A percentile compares a stretch with the other conserved stretches of the same genome.
phyloP scores from a whole-genome alignment of 1,140 invertebrate species.

The Lepidurus packardi region DNA sequence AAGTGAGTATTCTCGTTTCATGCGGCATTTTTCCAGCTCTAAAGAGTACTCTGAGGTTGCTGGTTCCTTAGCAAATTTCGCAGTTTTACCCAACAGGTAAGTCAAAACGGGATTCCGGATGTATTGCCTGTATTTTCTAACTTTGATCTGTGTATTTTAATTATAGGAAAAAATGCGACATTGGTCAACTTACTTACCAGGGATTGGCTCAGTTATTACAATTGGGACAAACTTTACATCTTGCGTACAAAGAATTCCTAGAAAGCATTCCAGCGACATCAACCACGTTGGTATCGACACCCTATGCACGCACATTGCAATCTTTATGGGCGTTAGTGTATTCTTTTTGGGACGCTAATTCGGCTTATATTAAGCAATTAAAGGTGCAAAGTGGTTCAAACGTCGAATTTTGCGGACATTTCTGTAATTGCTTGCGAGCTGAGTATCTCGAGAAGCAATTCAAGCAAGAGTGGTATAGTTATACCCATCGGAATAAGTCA shows the following conservation, averaged over 20 bases:
- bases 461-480: not conserved
- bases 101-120: no score
- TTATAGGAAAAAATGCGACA: not conserved
- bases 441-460: not conserved
- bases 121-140: no score
- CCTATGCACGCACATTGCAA: not conserved
- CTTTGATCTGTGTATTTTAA: no score
- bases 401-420: not conserved
- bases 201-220: not conserved
- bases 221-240: not conserved
- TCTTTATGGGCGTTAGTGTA: conserved; percentile 14
- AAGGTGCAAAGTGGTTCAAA: not conserved
- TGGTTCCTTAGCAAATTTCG: conserved; percentile 5
- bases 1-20: not conserved
- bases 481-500: not conserved
- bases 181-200: not conserved
- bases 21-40: not conserved
- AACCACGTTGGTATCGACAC: not conserved
- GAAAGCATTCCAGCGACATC: not conserved
- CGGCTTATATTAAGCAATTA: not conserved
- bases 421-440: not conserved
- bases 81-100: not conserved
- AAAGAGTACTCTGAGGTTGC: not conserved
- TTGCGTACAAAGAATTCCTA: not conserved
- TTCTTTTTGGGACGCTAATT: not conserved